Percentiles rank a stretch among this genome's conserved stretches.
Evolutionary conservation across 2,888 invertebrate genomes (phyloP).

Genomic region (Philereme vetulata): DNA sequence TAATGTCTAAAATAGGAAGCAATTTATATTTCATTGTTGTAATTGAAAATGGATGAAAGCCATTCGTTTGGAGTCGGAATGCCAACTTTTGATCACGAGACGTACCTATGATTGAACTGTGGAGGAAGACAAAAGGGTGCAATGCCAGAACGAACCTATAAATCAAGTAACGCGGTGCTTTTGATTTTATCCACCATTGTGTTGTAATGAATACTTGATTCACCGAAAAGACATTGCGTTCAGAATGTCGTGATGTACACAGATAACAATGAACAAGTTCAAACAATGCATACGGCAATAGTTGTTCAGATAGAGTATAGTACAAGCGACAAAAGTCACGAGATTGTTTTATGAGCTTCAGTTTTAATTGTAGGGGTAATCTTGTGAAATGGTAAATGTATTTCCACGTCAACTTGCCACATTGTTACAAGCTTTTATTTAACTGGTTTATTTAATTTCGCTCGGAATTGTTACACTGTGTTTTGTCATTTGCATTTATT

Average conservation of each 20-base stretch:
- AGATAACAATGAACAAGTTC: slow-evolving; percentile 39
- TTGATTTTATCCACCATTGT: slow-evolving; percentile 68
- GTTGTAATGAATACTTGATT: slow-evolving; percentile 50
- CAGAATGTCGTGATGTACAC: slow-evolving; percentile 37
- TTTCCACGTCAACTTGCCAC: neutral
- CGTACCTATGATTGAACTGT: slow-evolving; percentile 59
- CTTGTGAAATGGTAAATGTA: slow-evolving; percentile 9
- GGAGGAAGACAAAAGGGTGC: slow-evolving; percentile 61
- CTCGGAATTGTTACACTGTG: too few species aligned
- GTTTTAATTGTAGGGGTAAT: slow-evolving; percentile 10
- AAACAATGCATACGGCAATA: slow-evolving; percentile 32
- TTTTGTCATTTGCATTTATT: too few species aligned
- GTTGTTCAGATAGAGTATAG: slow-evolving; percentile 7
- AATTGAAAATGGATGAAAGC: neutral
- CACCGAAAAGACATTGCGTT: slow-evolving; percentile 38
- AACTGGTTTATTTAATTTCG: too few species aligned
- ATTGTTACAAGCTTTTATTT: too few species aligned
- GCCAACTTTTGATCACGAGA: slow-evolving; percentile 59
- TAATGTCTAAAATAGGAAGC: too few species aligned
- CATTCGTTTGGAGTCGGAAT: slow-evolving; percentile 33
- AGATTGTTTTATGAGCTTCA: slow-evolving; percentile 12
- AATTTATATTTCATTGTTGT: too few species aligned
- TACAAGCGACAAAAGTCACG: slow-evolving; percentile 31
- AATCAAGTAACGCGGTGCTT: slow-evolving; percentile 69
- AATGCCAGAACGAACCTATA: slow-evolving; percentile 59